A percentile compares a stretch with the other conserved stretches of the same genome.
Evolutionary conservation across 2,113 vertebrate genomes (phyloP).

Genomic region (Oncorhynchus gorbuscha): DNA sequence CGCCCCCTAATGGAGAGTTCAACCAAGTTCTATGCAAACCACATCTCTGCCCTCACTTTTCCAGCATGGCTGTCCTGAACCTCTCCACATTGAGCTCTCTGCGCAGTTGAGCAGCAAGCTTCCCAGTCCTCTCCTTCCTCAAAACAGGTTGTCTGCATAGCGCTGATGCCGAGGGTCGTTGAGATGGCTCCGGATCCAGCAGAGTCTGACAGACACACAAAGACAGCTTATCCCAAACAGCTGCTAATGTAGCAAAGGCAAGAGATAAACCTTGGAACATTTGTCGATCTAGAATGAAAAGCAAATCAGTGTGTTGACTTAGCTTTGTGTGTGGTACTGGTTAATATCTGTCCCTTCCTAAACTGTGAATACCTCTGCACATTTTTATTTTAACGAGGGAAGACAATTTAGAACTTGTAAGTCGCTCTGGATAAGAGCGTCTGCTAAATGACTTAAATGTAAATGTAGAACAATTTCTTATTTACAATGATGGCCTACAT

Average conservation of each 20-base stretch:
- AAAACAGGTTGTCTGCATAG: slow-evolving; percentile 82
- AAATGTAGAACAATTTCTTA: too few relatives aligned
- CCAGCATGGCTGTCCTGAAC: slow-evolving; percentile 87
- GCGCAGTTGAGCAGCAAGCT: slow-evolving; percentile 81
- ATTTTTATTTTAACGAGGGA: too few relatives aligned
- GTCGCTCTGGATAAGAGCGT: too few relatives aligned
- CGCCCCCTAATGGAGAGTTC: slow-evolving; percentile 4
- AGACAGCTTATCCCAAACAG: neutral
- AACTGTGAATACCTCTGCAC: too few relatives aligned
- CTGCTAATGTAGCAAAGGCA: neutral
- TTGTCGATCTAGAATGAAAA: too few relatives aligned
- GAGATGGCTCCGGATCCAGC: slow-evolving; percentile 80
- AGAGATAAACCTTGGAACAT: neutral
- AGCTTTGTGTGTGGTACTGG: too few relatives aligned
- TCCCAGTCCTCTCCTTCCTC: slow-evolving; percentile 70
- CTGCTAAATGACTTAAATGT: too few relatives aligned
- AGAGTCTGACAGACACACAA: slow-evolving; percentile 66
- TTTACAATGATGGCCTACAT: too few relatives aligned
- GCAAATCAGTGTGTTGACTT: too few relatives aligned
- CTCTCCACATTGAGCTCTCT: slow-evolving; percentile 87
- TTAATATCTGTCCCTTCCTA: too few relatives aligned
- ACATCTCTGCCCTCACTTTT: slow-evolving; percentile 75
- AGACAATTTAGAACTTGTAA: too few relatives aligned
- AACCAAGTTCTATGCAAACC: neutral
- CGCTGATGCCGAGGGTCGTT: slow-evolving; percentile 83